Conservation (phyloP, 2,888 invertebrate genomes). For the Protodeltote pygarga region DNA sequence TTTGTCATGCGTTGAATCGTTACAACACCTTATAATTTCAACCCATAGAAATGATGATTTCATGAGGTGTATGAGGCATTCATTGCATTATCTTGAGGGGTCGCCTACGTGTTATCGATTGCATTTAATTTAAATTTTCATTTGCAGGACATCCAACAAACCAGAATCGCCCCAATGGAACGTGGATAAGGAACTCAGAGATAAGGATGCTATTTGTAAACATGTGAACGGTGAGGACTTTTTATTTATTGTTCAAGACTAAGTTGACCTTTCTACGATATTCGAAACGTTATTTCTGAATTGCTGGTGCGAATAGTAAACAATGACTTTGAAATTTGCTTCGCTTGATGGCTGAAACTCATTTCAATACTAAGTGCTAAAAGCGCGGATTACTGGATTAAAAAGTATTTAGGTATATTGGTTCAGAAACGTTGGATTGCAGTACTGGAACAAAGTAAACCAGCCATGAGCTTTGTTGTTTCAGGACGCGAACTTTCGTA, state of each 20-base stretch:
- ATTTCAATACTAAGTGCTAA: too few relatives aligned
- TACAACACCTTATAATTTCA: constrained; percentile 52
- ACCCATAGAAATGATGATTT: constrained; percentile 25
- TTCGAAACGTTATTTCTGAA: not conserved
- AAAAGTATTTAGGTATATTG: too few relatives aligned
- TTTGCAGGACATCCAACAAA: constrained; percentile 76
- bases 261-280: constrained; percentile 4
- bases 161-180: constrained; percentile 80
- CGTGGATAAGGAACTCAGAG: constrained; percentile 75
- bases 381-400: too few relatives aligned
- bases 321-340: constrained; percentile 41
- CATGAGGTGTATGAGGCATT: constrained; percentile 9
- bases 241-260: constrained; percentile 17
- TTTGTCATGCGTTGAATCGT: constrained; percentile 73
- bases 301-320: constrained; percentile 32
- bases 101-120: constrained; percentile 32
- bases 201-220: constrained; percentile 75
- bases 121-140: constrained; percentile 59
- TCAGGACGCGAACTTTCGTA: constrained; percentile 57
- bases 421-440: too few relatives aligned
- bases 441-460: too few relatives aligned
- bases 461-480: constrained; percentile 43
- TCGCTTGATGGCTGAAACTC: too few relatives aligned
- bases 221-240: constrained; percentile 78
- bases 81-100: constrained; percentile 7